Evolutionary conservation across 2,888 invertebrate genomes (phyloP).

Genomic region (Timema cristinae): DNA sequence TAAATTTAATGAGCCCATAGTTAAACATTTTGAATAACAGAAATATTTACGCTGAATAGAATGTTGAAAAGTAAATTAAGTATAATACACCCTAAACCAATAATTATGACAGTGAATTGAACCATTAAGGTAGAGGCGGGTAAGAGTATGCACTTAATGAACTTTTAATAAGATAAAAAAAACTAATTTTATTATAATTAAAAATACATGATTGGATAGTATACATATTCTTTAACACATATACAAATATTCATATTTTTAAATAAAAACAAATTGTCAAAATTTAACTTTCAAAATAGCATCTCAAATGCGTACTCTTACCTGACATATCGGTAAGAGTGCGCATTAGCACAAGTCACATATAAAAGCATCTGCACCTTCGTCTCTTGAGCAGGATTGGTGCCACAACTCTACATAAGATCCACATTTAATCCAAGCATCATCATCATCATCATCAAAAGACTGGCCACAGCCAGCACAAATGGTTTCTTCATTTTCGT

Average conservation of each 20-base stretch:
- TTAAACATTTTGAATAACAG: too few species aligned
- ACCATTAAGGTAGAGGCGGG: background rate
- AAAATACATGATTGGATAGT: background rate
- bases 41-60: too few species aligned
- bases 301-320: conserved; percentile 9
- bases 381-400: too few species aligned
- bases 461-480: too few species aligned
- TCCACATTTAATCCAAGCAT: conserved; percentile 5
- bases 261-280: background rate
- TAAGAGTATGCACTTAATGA: conserved; percentile 5
- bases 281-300: too few species aligned
- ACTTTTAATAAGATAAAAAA: background rate
- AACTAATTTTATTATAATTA: background rate
- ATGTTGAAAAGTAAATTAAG: too few species aligned
- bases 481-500: too few species aligned
- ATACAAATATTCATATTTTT: background rate
- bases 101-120: too few species aligned
- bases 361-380: too few species aligned
- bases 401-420: background rate
- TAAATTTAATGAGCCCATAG: too few species aligned
- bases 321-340: background rate
- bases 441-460: background rate
- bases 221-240: background rate
- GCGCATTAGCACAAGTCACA: too few species aligned
- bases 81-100: too few species aligned